A percentile compares a stretch with the other conserved stretches of the same genome.
These are phyloP conservation scores for Chelonia mydas DNA, from an alignment of 2,797 vertebrate species.

Conservation along the genomic window DNA sequence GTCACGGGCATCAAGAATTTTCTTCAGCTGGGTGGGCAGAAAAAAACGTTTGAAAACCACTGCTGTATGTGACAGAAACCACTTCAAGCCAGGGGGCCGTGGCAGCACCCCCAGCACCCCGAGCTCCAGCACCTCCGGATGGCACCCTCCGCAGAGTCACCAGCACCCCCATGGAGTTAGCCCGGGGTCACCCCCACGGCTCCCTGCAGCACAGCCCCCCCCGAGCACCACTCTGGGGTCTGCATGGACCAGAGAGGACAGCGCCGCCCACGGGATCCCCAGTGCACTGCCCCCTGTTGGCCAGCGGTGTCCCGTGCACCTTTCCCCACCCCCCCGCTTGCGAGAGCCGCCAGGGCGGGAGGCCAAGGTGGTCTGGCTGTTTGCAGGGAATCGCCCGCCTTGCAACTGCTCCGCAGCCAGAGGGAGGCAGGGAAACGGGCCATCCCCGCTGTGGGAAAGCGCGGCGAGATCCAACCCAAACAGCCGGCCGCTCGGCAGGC, in stretches of 20 bases:
- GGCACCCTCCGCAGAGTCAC: too few species aligned
- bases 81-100: too few species aligned
- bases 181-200: not conserved
- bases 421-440: not conserved
- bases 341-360: too few species aligned
- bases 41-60: too few species aligned
- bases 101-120: too few species aligned
- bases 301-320: too few species aligned
- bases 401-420: not conserved
- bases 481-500: conserved; percentile 64
- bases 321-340: too few species aligned
- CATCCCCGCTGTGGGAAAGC: conserved; percentile 63
- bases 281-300: too few species aligned
- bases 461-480: conserved; percentile 71
- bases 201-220: not conserved
- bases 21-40: too few species aligned
- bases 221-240: not conserved
- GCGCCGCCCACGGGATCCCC: too few species aligned
- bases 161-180: not conserved
- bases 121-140: not conserved
- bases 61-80: not conserved
- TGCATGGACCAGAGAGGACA: too few species aligned
- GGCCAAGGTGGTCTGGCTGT: not conserved
- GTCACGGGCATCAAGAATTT: too few species aligned
- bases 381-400: not conserved